Evolutionary conservation across 2,113 vertebrate genomes (phyloP).

Genomic region (Chaenogobius annularis): DNA sequence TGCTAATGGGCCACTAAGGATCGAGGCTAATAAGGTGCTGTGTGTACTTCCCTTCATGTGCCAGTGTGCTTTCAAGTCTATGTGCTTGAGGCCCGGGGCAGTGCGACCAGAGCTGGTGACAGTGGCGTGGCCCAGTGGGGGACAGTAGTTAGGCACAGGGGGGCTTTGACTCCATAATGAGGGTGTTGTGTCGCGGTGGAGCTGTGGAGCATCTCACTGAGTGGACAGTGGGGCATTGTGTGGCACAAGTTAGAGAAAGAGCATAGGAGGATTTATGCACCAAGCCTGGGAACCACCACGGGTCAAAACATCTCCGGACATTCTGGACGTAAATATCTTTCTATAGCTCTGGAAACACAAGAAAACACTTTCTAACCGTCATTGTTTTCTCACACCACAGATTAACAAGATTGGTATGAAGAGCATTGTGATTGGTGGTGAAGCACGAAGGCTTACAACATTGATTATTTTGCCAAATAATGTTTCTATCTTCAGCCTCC

Average conservation of each 20-base stretch:
- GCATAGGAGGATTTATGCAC: constrained; percentile 28
- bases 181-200: constrained; percentile 67
- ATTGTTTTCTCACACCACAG: neutral
- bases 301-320: constrained; percentile 50
- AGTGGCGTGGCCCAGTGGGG: constrained; percentile 68
- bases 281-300: constrained; percentile 63
- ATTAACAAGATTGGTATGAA: neutral
- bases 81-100: constrained; percentile 55
- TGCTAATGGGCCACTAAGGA: constrained; percentile 58
- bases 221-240: constrained; percentile 70
- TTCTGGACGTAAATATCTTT: constrained; percentile 25
- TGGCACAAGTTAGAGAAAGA: constrained; percentile 19
- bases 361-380: neutral
- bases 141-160: constrained; percentile 67
- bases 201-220: constrained; percentile 56
- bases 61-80: constrained; percentile 55
- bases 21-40: constrained; percentile 56
- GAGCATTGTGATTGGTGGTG: neutral
- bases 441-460: neutral
- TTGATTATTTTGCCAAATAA: neutral
- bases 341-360: neutral
- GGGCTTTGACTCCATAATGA: constrained; percentile 71
- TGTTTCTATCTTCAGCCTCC: neutral
- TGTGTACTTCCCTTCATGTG: constrained; percentile 53
- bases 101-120: constrained; percentile 53